A percentile compares a stretch with the other conserved stretches of the same genome.
Conservation (phyloP, 2,797 vertebrate genomes). For the Eulemur coronatus region DNA sequence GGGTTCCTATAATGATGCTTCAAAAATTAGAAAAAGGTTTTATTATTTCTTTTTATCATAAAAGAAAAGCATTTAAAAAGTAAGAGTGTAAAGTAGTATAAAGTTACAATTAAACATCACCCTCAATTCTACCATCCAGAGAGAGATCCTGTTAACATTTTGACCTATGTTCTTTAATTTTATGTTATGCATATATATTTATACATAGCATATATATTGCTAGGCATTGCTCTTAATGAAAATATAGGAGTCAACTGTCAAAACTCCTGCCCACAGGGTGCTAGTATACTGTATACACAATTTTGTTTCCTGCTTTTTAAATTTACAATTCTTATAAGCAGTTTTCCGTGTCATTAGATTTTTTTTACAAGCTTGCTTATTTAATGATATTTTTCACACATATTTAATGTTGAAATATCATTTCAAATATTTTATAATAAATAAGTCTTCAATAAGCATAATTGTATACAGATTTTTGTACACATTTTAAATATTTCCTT, state of each 20-base stretch:
- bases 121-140: neutral
- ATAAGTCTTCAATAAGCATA: neutral
- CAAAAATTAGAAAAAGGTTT: neutral
- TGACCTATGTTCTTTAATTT: neutral
- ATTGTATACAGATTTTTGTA: neutral
- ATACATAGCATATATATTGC: neutral
- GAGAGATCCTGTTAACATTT: neutral
- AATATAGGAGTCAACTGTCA: neutral
- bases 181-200: neutral
- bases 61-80: neutral
- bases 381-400: neutral
- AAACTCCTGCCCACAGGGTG: neutral
- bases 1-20: neutral
- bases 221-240: neutral
- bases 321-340: neutral
- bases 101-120: neutral
- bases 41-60: neutral
- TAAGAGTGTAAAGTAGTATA: neutral
- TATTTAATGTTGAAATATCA: neutral
- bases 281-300: neutral
- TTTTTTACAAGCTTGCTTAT: neutral
- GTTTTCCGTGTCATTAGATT: neutral
- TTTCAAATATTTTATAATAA: neutral
- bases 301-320: conserved; percentile 4
- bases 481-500: neutral